Evolutionary conservation across 2,888 invertebrate species (phyloP), one percentile per base, ranked within the genome.

Genomic region (Acanthococcus lagerstroemiae): DNA sequence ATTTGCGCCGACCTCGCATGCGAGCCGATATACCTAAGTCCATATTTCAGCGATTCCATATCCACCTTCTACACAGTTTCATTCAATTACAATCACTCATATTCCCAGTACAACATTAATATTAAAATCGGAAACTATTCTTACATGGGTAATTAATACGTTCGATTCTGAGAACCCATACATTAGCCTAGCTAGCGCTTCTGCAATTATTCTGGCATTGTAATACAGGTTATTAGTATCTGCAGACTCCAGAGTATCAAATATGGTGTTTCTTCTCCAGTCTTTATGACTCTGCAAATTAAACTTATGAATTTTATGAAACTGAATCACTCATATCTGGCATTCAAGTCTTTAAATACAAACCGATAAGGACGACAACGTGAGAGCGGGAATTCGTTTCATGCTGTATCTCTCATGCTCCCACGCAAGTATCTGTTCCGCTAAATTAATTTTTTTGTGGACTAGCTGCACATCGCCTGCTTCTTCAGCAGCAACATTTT

Each of bases 321-420:
- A 44, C 21, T 37, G 22, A 21, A n/a, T n/a, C n/a, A n/a, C n/a
- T n/a, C n/a, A n/a, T n/a, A n/a, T n/a, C n/a, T n/a, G n/a, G n/a
- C n/a, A n/a, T n/a, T 17, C 4, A 15, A 9, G 30, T n/a, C 4
- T 3, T 15, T 12, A 6, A 5, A 26, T 27, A 68, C 68, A 68
- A 68, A 80, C 81, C 77, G 81, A 81, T 4, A 92, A 75, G 1
- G 87, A 83, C 1, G 95, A 95, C 4, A 97, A 73, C 0, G 96
- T 96, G 74, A 95, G 90, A 0, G 95, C 95, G 0, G 94, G 87
- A 73, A 95, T 82, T 69, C 95, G 81, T 70, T 91, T 83, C 71
- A 97, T 92, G 75, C 94, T 95, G 78, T 90, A 97, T 70, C 93
- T 80, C 77, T 99, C 97, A 74, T 99, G 97, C 74, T 96, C 95